Conservation (phyloP, 2,888 invertebrate genomes). For the Kryphioiulus occultus region DNA sequence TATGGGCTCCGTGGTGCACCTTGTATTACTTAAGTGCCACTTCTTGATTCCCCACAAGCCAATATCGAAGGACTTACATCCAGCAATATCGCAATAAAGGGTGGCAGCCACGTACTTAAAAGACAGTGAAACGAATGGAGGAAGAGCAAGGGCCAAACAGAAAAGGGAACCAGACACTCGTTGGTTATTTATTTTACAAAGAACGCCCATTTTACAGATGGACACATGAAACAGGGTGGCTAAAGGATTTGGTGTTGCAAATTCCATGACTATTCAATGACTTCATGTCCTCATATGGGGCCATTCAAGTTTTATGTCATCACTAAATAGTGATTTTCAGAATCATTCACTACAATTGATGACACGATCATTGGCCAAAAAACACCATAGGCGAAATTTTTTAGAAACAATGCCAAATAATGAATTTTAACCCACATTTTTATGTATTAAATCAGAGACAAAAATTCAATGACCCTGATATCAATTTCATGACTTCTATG, state of each 20-base stretch:
- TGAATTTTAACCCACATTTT: too few relatives aligned
- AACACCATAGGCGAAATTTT: too few relatives aligned
- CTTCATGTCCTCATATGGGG: too few relatives aligned
- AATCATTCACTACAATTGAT: too few relatives aligned
- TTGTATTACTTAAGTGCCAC: slow-evolving; percentile 35
- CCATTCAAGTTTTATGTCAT: too few relatives aligned
- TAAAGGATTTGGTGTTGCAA: background rate
- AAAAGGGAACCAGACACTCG: background rate
- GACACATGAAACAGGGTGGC: background rate
- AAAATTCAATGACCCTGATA: too few relatives aligned
- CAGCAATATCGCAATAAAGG: slow-evolving; percentile 35
- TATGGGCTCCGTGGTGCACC: slow-evolving; percentile 30
- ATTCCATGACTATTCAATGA: background rate
- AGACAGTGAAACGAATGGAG: background rate
- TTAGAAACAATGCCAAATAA: too few relatives aligned
- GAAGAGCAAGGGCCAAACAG: background rate
- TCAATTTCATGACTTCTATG: too few relatives aligned
- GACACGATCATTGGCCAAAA: too few relatives aligned
- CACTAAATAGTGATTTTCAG: too few relatives aligned
- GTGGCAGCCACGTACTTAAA: slow-evolving; percentile 31
- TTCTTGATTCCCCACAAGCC: slow-evolving; percentile 35
- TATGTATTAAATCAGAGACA: too few relatives aligned
- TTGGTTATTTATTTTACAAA: background rate
- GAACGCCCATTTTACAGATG: background rate
- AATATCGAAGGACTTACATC: slow-evolving; percentile 11